Evolutionary conservation across 1,140 invertebrate genomes (phyloP).

Genomic region (Augochlora pura): DNA sequence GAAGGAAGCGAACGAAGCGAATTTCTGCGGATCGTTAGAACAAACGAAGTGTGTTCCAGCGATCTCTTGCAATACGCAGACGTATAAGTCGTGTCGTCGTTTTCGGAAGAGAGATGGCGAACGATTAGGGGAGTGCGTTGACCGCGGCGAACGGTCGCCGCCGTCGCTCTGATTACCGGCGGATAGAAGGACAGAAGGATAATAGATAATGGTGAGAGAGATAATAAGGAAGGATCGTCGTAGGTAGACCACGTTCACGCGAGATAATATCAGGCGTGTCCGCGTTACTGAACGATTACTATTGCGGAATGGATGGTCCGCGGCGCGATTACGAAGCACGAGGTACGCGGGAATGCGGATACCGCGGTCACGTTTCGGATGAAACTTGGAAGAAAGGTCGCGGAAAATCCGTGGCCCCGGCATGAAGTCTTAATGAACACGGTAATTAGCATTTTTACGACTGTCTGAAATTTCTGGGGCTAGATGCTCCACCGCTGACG

Average conservation of each 20-base stretch:
- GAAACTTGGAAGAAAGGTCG: slow-evolving; percentile 8
- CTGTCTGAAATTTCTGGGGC: not conserved
- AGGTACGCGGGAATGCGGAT: not conserved
- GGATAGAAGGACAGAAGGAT: not conserved
- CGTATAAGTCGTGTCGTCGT: too few species aligned
- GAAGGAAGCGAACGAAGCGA: too few species aligned
- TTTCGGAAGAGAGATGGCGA: too few species aligned
- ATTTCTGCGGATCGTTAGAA: too few species aligned
- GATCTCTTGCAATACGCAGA: too few species aligned
- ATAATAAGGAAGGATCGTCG: not conserved
- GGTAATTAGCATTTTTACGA: not conserved
- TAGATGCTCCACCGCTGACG: too few species aligned
- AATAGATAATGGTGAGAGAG: not conserved
- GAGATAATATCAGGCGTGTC: not conserved
- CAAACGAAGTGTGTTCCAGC: too few species aligned
- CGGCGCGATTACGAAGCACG: slow-evolving; percentile 6
- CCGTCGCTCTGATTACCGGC: not conserved
- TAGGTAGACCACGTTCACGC: not conserved
- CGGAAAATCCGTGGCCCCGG: not conserved
- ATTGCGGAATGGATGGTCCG: slow-evolving; percentile 3
- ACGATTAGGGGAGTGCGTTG: too few species aligned
- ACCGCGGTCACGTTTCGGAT: slow-evolving; percentile 24
- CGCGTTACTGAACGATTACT: not conserved
- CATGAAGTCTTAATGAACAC: not conserved
- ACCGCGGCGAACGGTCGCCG: not conserved